Percentiles rank a stretch among this genome's conserved stretches.
These are phyloP conservation scores for Micronycteris hirsuta DNA, from an alignment of 2,113 vertebrate species.

Conservation along the genomic window DNA sequence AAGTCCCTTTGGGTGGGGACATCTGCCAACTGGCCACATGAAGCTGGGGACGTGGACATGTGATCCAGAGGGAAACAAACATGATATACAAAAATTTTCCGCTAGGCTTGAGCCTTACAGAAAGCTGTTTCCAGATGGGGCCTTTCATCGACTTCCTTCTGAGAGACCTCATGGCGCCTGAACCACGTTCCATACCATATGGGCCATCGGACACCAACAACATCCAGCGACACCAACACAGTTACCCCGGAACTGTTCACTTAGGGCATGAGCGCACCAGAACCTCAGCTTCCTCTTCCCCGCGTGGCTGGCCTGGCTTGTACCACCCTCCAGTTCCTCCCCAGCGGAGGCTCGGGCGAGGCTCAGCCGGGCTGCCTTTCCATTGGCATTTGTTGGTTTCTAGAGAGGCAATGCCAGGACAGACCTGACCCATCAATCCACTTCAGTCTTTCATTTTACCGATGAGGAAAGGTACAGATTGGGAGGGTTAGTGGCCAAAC, in stretches of 20 bases:
- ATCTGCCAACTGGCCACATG: slow-evolving; percentile 69
- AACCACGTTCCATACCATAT: background rate
- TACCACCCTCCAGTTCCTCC: background rate
- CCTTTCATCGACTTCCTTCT: slow-evolving; percentile 52
- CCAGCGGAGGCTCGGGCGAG: background rate
- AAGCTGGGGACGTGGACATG: slow-evolving; percentile 49
- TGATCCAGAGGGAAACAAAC: slow-evolving; percentile 8
- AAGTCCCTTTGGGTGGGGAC: slow-evolving; percentile 66
- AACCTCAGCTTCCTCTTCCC: background rate
- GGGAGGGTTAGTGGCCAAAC: background rate
- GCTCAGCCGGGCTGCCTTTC: background rate
- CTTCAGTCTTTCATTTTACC: background rate
- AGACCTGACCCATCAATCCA: background rate
- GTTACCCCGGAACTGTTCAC: background rate
- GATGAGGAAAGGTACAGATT: background rate
- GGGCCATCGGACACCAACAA: slow-evolving; percentile 35
- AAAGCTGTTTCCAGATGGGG: slow-evolving; percentile 56
- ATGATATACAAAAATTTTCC: slow-evolving; percentile 33
- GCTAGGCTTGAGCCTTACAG: background rate
- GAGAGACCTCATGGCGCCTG: slow-evolving; percentile 54
- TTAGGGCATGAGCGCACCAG: background rate
- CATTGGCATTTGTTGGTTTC: background rate
- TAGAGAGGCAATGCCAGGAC: background rate
- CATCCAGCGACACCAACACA: background rate
- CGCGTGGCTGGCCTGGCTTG: background rate